Evolutionary conservation across 2,888 invertebrate species (phyloP), one percentile per base, ranked within the genome.

Genomic region (Netelia inedita): DNA sequence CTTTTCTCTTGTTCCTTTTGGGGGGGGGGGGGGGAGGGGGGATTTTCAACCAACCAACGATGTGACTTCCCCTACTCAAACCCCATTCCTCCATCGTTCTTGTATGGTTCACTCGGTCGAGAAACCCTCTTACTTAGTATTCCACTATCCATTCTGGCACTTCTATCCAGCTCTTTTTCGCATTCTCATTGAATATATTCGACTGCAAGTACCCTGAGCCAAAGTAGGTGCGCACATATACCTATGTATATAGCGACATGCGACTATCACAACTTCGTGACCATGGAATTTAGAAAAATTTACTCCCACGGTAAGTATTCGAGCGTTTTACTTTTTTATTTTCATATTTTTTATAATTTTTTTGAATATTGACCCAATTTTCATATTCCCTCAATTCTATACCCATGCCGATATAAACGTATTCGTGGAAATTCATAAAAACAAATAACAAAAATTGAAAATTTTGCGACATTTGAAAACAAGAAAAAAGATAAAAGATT

Each of bases 81-180:
- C 11, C 16, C 1, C 9, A 8, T 8, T 57, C 57, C 3, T 46
- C 46, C 46, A 46, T 46, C 10, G 2, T 28, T 46, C 14, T 61
- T 61, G 35, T 61, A 28, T 61, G 61, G 28, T 61, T 61, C 28
- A 35, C 55, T 71, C 55, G 16, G 11, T 55, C 35, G 43, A 59
- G 59, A 57, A 72, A 72, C 43, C 23, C 43, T 59, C 41, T 72
- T 72, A 28, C 55, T 65, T 11, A 55, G 53, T 76, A 68, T 43
- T 57, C 28, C 57, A 46, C 68, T 69, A 68, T 59, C 59, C 68
- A 78, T 78, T 69, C 41, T 66, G 59, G 46, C 14, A 68, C 43
- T 68, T 57, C 19, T 19, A 41, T 14, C 46, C 59, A 19, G 14
- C 68, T 68, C 21, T 19, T 78, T 78, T 55, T 68, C 65, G 28